Evolutionary conservation across 1,140 invertebrate genomes (phyloP).

Genomic region (Penaeus indicus): DNA sequence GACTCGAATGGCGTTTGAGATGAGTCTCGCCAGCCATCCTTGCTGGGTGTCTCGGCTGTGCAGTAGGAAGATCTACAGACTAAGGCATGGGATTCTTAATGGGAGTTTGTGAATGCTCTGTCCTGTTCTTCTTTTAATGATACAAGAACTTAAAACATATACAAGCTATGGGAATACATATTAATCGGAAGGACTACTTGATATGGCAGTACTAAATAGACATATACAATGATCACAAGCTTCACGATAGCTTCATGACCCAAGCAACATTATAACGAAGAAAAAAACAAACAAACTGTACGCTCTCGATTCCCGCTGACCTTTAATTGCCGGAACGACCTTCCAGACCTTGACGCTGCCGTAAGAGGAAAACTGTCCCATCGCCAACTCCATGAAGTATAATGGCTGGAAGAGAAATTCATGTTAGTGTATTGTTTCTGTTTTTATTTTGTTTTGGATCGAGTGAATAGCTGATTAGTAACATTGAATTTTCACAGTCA

Average conservation of each 20-base stretch:
- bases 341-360: slow-evolving; percentile 70
- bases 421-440: slow-evolving; percentile 11
- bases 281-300: not conserved
- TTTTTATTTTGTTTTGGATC: too few relatives aligned
- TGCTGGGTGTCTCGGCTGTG: too few relatives aligned
- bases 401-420: slow-evolving; percentile 68
- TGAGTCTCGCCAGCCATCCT: too few relatives aligned
- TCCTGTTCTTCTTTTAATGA: not conserved
- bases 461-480: too few relatives aligned
- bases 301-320: slow-evolving; percentile 58
- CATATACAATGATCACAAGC: not conserved
- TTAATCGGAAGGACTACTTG: not conserved
- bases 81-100: not conserved
- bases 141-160: not conserved
- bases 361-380: slow-evolving; percentile 73
- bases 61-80: not conserved
- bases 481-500: too few relatives aligned
- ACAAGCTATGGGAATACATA: not conserved
- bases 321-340: slow-evolving; percentile 69
- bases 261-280: not conserved
- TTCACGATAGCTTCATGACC: not conserved
- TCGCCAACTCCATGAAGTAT: slow-evolving; percentile 69
- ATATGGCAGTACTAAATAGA: not conserved
- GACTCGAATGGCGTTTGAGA: too few relatives aligned
- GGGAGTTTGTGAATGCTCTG: too few relatives aligned